Conservation (phyloP, 2,797 vertebrate genomes). For the Scyliorhinus canicula region DNA sequence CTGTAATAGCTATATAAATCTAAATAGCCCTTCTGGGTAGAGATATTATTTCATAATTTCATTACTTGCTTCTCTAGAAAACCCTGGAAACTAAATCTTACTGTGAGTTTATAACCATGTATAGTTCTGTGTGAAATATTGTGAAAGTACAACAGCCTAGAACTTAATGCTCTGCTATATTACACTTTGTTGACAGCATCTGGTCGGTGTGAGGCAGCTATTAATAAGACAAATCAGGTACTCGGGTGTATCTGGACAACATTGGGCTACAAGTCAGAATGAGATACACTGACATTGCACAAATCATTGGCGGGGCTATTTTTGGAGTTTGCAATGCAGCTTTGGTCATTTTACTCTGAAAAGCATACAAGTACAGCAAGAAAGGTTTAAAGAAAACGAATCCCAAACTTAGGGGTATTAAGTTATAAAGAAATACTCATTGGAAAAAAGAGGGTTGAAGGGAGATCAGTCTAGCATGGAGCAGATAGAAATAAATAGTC, state of each 20-base stretch:
- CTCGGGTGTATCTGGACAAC: not conserved
- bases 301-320: not conserved
- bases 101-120: not conserved
- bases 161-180: not conserved
- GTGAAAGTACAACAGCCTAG: not conserved
- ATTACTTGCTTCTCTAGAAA: not conserved
- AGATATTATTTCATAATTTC: not conserved
- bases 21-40: not conserved
- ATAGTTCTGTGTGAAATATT: not conserved
- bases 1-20: not conserved
- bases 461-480: not conserved
- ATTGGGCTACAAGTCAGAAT: not conserved
- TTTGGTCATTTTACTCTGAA: not conserved
- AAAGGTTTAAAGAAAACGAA: not conserved
- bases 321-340: not conserved
- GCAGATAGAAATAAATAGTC: not conserved
- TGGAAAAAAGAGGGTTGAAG: not conserved
- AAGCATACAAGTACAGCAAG: not conserved
- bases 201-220: constrained; percentile 5
- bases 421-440: not conserved
- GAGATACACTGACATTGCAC: not conserved
- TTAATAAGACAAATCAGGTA: constrained; percentile 14
- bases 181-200: constrained; percentile 2
- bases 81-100: not conserved
- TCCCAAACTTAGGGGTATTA: not conserved